phyloP scores from a whole-genome alignment of 2,113 vertebrate genomes.

The Halichoerus grypus region DNA sequence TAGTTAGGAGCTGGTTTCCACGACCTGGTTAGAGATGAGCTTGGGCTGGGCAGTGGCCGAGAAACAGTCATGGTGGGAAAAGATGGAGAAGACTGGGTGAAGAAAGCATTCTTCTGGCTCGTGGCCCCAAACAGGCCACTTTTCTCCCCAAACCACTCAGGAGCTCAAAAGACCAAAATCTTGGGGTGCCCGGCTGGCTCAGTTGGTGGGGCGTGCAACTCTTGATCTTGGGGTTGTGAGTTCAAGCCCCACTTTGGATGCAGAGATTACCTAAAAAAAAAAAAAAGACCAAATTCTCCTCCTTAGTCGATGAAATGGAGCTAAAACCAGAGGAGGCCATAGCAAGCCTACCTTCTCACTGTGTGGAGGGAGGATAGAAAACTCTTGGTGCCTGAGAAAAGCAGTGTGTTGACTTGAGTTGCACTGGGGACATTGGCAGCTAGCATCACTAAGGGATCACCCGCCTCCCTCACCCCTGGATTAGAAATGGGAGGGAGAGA shows the following conservation, averaged over 20 bases:
- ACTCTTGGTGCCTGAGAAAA: background rate
- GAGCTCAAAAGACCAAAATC: background rate
- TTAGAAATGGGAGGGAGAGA: background rate
- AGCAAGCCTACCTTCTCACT: accelerated
- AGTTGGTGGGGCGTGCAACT: background rate
- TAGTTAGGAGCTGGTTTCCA: background rate
- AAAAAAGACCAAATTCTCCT: background rate
- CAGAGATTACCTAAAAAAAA: background rate
- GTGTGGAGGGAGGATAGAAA: background rate
- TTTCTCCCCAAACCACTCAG: background rate
- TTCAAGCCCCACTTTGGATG: background rate
- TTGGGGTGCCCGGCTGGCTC: background rate
- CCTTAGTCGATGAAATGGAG: background rate
- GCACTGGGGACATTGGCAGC: background rate
- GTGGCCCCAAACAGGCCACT: background rate
- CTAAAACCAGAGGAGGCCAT: background rate
- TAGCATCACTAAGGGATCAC: too few relatives aligned
- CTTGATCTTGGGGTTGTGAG: background rate
- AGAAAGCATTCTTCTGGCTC: background rate
- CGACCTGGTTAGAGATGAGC: background rate
- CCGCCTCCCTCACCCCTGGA: background rate
- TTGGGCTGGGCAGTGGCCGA: accelerated
- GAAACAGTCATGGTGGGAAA: background rate
- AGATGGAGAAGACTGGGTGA: background rate
- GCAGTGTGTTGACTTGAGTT: background rate